A percentile compares a stretch with the other conserved stretches of the same genome.
phyloP scores from a whole-genome alignment of 1,140 invertebrate genomes.

The Oryzaephilus surinamensis region DNA sequence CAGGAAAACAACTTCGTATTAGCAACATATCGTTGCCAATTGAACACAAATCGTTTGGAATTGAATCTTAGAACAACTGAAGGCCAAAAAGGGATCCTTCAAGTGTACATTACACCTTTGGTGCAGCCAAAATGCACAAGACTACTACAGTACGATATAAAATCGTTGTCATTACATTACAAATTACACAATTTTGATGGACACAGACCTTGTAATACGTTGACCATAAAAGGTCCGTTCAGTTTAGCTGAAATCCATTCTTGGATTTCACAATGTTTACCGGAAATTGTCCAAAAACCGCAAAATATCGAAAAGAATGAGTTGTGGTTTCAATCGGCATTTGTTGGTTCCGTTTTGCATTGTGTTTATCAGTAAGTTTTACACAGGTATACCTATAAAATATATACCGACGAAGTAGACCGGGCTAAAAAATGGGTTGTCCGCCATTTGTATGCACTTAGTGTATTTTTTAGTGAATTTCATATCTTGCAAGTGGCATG shows the following conservation, averaged over 20 bases:
- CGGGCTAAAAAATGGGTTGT: too few relatives aligned
- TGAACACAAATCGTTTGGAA: conserved; percentile 75
- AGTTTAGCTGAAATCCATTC: conserved; percentile 76
- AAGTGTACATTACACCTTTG: conserved; percentile 70
- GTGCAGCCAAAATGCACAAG: conserved; percentile 68
- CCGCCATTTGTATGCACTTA: too few relatives aligned
- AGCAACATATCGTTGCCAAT: conserved; percentile 76
- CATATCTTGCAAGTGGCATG: too few relatives aligned
- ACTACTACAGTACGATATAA: conserved; percentile 54
- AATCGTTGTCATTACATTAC: conserved; percentile 64
- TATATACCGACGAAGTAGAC: too few relatives aligned
- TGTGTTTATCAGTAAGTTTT: conserved; percentile 40
- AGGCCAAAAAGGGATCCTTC: conserved; percentile 64
- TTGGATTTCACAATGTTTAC: conserved; percentile 68
- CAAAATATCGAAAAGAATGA: conserved; percentile 34
- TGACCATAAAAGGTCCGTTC: conserved; percentile 65
- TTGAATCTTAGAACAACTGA: conserved; percentile 68
- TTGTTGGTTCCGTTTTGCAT: conserved; percentile 38
- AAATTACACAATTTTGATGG: conserved; percentile 51
- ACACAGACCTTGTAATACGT: conserved; percentile 58
- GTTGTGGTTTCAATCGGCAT: conserved; percentile 27
- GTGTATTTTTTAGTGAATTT: too few relatives aligned
- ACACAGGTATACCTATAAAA: too few relatives aligned
- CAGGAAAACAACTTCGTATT: conserved; percentile 64
- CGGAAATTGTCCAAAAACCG: conserved; percentile 68